Conservation (phyloP, 2,797 vertebrate genomes). For the Carapus acus region DNA sequence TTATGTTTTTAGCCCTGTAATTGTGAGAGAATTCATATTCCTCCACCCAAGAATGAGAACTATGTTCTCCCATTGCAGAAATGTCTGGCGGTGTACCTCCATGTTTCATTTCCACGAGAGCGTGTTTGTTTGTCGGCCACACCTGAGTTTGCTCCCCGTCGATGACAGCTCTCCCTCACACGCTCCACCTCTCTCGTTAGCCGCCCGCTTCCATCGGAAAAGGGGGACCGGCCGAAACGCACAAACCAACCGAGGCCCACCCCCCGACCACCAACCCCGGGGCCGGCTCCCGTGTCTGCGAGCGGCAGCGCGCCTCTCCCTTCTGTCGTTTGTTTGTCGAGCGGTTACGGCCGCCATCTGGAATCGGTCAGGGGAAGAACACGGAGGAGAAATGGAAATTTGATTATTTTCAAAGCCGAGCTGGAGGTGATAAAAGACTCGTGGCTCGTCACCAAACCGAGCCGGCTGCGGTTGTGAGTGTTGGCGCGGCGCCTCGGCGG, state of each 20-base stretch:
- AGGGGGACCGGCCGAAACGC: slow-evolving; percentile 27
- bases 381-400: slow-evolving; percentile 60
- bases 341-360: slow-evolving; percentile 58
- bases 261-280: slow-evolving; percentile 50
- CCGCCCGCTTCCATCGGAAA: neutral
- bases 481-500: slow-evolving; percentile 43
- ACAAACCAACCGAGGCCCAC: slow-evolving; percentile 29
- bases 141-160: too few species aligned
- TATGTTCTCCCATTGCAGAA: too few species aligned
- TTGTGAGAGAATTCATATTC: too few species aligned
- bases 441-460: slow-evolving; percentile 58
- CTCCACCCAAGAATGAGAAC: too few species aligned
- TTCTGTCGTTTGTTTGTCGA: slow-evolving; percentile 52
- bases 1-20: too few species aligned
- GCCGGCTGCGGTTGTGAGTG: slow-evolving; percentile 47
- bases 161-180: neutral
- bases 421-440: slow-evolving; percentile 63
- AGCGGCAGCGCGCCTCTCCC: slow-evolving; percentile 46
- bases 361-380: slow-evolving; percentile 57
- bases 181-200: neutral
- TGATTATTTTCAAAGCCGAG: slow-evolving; percentile 65
- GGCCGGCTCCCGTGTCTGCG: slow-evolving; percentile 44
- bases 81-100: too few species aligned
- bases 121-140: too few species aligned
- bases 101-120: too few species aligned